Conservation (phyloP, 2,113 vertebrate species). For the Macrotis lagotis region DNA sequence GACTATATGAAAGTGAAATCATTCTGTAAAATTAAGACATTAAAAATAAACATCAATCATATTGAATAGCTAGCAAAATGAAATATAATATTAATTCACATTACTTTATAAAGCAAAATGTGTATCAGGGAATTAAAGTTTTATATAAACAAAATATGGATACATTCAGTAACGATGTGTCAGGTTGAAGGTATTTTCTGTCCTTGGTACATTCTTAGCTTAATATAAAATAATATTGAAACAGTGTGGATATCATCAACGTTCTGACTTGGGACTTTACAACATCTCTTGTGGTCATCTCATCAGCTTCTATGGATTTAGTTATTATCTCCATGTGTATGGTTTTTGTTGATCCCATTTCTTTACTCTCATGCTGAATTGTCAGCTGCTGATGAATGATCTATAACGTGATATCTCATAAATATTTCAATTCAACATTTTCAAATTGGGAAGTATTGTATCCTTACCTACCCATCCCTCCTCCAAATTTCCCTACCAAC, state of each 20-base stretch:
- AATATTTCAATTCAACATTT: neutral
- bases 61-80: conserved; percentile 76
- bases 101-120: conserved; percentile 65
- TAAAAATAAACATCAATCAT: conserved; percentile 73
- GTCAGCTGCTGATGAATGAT: neutral
- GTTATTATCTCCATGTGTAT: neutral
- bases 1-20: conserved; percentile 70
- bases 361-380: neutral
- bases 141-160: conserved; percentile 66
- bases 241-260: neutral
- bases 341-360: neutral
- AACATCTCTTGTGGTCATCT: neutral
- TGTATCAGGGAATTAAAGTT: conserved; percentile 57
- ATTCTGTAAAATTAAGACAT: conserved; percentile 70
- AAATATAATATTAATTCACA: conserved; percentile 68
- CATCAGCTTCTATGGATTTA: neutral
- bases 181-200: conserved; percentile 1
- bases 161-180: neutral
- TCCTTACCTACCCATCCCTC: neutral
- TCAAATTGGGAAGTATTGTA: neutral
- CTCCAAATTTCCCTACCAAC: neutral
- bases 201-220: neutral
- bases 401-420: neutral
- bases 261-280: neutral
- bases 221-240: neutral